A percentile compares a stretch with the other conserved stretches of the same genome.
Evolutionary conservation across 1,140 invertebrate genomes (phyloP).

Genomic region (Drosophila mauritiana): DNA sequence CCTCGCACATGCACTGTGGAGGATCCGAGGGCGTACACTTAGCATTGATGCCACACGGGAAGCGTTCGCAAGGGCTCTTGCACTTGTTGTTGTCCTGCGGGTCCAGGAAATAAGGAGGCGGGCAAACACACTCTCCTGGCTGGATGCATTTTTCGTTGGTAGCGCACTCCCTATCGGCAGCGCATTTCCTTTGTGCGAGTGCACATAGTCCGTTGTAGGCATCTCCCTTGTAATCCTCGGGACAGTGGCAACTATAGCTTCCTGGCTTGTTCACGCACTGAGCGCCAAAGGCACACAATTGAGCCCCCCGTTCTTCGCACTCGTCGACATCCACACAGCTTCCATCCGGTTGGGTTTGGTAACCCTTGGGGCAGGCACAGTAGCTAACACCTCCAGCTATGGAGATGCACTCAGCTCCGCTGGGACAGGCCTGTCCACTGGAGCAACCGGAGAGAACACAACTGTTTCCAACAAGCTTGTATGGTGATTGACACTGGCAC

Average conservation of each 20-base stretch:
- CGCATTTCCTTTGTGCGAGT: slow-evolving; percentile 91
- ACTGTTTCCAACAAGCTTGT: slow-evolving; percentile 91
- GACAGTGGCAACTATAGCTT: slow-evolving; percentile 92
- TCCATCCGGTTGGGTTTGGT: slow-evolving; percentile 89
- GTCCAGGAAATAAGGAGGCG: slow-evolving; percentile 94
- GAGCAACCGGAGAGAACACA: slow-evolving; percentile 94
- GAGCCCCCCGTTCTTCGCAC: slow-evolving; percentile 89
- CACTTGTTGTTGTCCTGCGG: slow-evolving; percentile 92
- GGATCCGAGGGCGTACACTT: slow-evolving; percentile 96
- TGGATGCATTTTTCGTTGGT: slow-evolving; percentile 95
- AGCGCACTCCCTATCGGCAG: slow-evolving; percentile 92
- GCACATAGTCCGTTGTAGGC: slow-evolving; percentile 90
- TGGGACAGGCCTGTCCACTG: slow-evolving; percentile 90
- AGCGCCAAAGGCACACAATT: slow-evolving; percentile 93
- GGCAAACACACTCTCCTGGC: slow-evolving; percentile 94
- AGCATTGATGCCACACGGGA: slow-evolving; percentile 95
- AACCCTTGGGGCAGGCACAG: slow-evolving; percentile 94
- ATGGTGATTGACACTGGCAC: slow-evolving; percentile 94
- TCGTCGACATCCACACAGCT: slow-evolving; percentile 93
- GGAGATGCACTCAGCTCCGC: slow-evolving; percentile 93
- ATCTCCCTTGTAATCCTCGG: slow-evolving; percentile 89
- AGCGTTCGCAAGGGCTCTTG: slow-evolving; percentile 95
- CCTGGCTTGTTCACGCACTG: slow-evolving; percentile 93
- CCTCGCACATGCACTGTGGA: slow-evolving; percentile 93
- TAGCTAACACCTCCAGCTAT: slow-evolving; percentile 96